Conservation (phyloP, 1,140 invertebrate genomes). For the Hylaeus anthracinus region DNA sequence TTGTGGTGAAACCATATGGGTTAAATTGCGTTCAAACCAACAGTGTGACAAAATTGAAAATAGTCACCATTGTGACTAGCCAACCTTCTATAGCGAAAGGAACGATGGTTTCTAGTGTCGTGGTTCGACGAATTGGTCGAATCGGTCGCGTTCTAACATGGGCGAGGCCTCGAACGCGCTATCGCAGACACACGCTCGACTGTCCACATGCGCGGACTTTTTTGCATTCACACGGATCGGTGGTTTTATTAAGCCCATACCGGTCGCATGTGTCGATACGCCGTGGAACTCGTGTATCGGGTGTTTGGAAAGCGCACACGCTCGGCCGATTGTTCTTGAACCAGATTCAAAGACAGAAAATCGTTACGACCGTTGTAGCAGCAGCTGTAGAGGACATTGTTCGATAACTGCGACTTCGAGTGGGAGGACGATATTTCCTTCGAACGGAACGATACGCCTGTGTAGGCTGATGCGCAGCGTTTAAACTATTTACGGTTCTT, state of each 20-base stretch:
- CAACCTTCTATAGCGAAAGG: slow-evolving; percentile 40
- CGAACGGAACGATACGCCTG: not conserved
- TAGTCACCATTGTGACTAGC: too few relatives aligned
- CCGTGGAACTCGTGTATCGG: not conserved
- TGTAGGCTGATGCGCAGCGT: not conserved
- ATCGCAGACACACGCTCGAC: slow-evolving; percentile 7
- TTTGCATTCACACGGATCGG: slow-evolving; percentile 29
- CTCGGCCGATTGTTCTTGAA: not conserved
- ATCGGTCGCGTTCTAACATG: slow-evolving; percentile 45
- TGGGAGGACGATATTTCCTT: not conserved
- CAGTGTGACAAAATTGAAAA: too few relatives aligned
- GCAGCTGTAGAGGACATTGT: not conserved
- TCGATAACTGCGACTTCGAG: not conserved
- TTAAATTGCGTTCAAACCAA: too few relatives aligned
- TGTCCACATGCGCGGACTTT: slow-evolving; percentile 24
- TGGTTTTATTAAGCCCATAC: slow-evolving; percentile 35
- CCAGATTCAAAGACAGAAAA: not conserved
- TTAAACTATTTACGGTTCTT: not conserved
- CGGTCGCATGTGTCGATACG: slow-evolving; percentile 11
- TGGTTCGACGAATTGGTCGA: slow-evolving; percentile 57
- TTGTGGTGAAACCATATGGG: too few relatives aligned
- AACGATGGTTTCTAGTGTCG: not conserved
- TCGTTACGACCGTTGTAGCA: not conserved
- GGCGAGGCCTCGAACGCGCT: slow-evolving; percentile 53
- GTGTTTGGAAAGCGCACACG: slow-evolving; percentile 6